Conservation (phyloP, 2,888 invertebrate species). For the Drosophila formosana region DNA sequence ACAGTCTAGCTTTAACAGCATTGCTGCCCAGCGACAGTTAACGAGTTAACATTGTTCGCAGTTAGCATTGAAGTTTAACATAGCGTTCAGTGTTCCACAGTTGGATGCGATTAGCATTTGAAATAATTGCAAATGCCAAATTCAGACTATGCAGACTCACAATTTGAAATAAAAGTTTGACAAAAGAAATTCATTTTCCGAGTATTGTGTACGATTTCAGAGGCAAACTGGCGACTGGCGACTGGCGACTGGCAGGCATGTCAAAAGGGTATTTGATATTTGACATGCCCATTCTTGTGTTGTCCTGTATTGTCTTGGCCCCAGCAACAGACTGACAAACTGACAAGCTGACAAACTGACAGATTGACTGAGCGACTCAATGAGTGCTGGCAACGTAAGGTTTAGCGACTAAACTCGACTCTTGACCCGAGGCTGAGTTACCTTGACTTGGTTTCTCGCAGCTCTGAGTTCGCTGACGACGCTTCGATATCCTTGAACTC, state of each 20-base stretch:
- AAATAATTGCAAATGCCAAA: not conserved
- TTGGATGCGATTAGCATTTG: not conserved
- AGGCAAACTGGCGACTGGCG: not conserved
- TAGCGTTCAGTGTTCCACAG: not conserved
- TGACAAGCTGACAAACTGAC: not conserved
- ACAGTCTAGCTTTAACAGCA: too few species aligned
- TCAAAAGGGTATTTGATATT: slow-evolving; percentile 28
- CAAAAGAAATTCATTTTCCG: slow-evolving; percentile 21
- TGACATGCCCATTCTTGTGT: slow-evolving; percentile 4
- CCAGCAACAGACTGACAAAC: slow-evolving; percentile 14
- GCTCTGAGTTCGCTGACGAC: slow-evolving; percentile 27
- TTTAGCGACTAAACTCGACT: slow-evolving; percentile 36
- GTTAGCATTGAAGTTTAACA: too few species aligned
- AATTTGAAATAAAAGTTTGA: slow-evolving; percentile 3
- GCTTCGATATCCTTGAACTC: slow-evolving; percentile 67
- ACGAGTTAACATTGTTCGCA: too few species aligned
- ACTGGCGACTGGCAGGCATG: slow-evolving; percentile 1
- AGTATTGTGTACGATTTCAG: slow-evolving; percentile 14
- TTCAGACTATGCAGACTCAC: not conserved
- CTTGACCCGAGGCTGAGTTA: slow-evolving; percentile 47
- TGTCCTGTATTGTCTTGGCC: slow-evolving; percentile 18
- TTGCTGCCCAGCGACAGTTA: too few species aligned
- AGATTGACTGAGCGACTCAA: not conserved
- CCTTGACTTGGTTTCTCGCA: slow-evolving; percentile 50
- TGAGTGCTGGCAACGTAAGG: slow-evolving; percentile 14